phyloP scores from a whole-genome alignment of 2,113 vertebrate species.

The Chiloscyllium plagiosum region DNA sequence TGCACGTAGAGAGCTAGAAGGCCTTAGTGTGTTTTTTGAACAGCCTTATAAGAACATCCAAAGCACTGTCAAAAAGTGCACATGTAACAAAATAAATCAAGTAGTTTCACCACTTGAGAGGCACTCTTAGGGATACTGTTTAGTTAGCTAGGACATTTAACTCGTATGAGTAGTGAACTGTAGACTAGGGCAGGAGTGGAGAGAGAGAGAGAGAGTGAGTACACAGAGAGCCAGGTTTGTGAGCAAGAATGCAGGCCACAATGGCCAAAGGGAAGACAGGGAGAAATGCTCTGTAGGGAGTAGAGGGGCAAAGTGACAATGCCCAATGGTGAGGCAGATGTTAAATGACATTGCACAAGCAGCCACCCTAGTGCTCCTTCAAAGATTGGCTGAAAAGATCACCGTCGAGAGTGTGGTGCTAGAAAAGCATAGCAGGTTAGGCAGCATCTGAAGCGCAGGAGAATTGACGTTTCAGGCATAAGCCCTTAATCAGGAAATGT shows the following conservation, averaged over 20 bases:
- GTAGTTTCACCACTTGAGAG: not conserved
- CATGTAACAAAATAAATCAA: not conserved
- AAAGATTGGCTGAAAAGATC: too few relatives aligned
- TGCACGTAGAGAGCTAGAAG: not conserved
- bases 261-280: not conserved
- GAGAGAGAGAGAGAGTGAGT: not conserved
- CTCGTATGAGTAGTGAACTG: not conserved
- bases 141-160: not conserved
- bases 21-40: not conserved
- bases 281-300: not conserved
- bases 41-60: too few relatives aligned
- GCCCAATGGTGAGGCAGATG: not conserved
- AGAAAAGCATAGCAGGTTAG: too few relatives aligned
- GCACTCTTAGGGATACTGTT: not conserved
- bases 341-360: not conserved
- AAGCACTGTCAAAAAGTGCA: too few relatives aligned
- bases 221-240: not conserved
- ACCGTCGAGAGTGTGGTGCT: too few relatives aligned
- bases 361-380: not conserved
- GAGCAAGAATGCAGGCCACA: not conserved
- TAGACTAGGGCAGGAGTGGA: not conserved
- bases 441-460: too few relatives aligned
- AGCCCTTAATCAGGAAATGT: too few relatives aligned
- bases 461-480: too few relatives aligned
- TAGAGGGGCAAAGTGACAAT: too few relatives aligned